Conservation (phyloP, 2,113 vertebrate species). For the Neotoma lepida region DNA sequence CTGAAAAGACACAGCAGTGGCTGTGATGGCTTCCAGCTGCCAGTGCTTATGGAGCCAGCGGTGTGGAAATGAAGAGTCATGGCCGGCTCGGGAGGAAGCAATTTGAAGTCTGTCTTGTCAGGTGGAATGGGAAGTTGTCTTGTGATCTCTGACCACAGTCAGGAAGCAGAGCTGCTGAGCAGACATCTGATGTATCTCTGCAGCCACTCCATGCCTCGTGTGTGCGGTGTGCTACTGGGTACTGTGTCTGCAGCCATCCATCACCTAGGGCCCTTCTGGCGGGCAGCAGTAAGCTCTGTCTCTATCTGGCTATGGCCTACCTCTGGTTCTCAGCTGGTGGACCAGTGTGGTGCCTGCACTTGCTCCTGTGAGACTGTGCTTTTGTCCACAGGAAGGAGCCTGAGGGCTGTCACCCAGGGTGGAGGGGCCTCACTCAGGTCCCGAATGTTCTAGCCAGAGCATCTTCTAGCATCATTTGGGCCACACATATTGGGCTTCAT, state of each 20-base stretch:
- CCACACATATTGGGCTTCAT: background rate
- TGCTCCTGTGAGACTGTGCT: background rate
- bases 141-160: background rate
- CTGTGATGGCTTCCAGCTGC: background rate
- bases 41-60: background rate
- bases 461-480: background rate
- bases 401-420: background rate
- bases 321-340: background rate
- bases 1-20: background rate
- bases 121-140: background rate
- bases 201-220: background rate
- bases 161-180: background rate
- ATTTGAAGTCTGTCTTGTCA: conserved; percentile 18
- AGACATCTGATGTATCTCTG: background rate
- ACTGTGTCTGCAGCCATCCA: background rate
- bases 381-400: rapidly evolving
- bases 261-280: background rate
- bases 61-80: conserved; percentile 53
- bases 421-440: background rate
- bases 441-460: background rate
- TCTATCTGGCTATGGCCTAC: background rate
- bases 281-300: background rate
- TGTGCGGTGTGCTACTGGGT: rapidly evolving
- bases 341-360: background rate
- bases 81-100: background rate